Base-by-base conservation (phyloP, 2,113 vertebrate genomes). In the Morone chrysops region DNA sequence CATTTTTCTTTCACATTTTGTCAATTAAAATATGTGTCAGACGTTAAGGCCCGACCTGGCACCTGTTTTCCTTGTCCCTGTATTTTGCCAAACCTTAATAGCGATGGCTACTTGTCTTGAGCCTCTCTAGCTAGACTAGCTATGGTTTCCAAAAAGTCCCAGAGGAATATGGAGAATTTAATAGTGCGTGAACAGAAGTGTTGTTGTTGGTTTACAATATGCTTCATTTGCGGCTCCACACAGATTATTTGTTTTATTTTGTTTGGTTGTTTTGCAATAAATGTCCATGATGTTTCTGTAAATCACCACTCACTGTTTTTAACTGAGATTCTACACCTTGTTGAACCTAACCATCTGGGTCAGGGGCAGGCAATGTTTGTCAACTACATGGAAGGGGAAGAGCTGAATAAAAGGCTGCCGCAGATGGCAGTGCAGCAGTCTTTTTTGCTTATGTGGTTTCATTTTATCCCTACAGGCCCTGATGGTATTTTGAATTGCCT, bases 401-500 rank as follows among this genome's bases (percentile, higher is more conserved):
- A 74, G 81, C 72, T n/a, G 38, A 47, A 74, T 79, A 40, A 72
- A 77, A 74, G 38, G 74, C 85, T 78, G 45, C 63, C 45, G 78
- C 82, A 86, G 87, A 87, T 88, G 86, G 73, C 63, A 31, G 75
- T 75, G 87, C 82, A 75, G 90, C 86, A 88, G 86, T 88, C 80
- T 88, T 85, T 87, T 92, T 92, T 87, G 83, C 87, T 61, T 87
- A 68, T 81, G 87, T 83, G 76, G 82, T 88, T 84, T 90, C 78
- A 83, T 81, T 83, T 76, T 79, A 82, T 88, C 86, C 88, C 92
- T 80, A 74, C 82, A 70, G 90, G 89, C 81, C 80, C 78, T 88
- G 31, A 0, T 65, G 87, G 82, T 92, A 85, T 88, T 90, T 89
- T 92, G 78, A 90, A 92, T 87, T 70, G 87, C 90, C 90, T 77